A percentile compares a stretch with the other conserved stretches of the same genome.
Conservation (phyloP, 1,140 invertebrate species). For the Carposina sasakii region DNA sequence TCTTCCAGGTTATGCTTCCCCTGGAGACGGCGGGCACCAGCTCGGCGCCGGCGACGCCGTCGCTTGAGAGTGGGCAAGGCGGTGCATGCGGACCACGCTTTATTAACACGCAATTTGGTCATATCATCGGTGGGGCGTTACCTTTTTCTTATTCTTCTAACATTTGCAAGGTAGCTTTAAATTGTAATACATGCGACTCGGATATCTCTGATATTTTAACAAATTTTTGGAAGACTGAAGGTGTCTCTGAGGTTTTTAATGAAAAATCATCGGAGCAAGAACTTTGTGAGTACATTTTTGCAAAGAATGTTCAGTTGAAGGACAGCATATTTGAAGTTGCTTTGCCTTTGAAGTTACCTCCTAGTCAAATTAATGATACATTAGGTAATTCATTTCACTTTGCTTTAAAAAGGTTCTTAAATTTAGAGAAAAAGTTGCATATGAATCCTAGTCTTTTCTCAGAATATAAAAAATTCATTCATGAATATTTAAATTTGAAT, state of each 20-base stretch:
- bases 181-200: neutral
- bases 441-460: slow-evolving; percentile 4
- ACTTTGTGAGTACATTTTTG: neutral
- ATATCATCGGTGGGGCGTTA: neutral
- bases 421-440: neutral
- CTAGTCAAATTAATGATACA: neutral
- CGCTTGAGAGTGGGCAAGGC: no score
- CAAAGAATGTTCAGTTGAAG: neutral
- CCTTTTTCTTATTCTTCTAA: neutral
- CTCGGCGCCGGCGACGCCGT: no score
- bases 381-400: slow-evolving; percentile 8
- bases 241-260: slow-evolving; percentile 1
- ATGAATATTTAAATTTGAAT: slow-evolving; percentile 21
- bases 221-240: slow-evolving; percentile 2
- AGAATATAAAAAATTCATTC: slow-evolving; percentile 22
- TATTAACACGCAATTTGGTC: no score
- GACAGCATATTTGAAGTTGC: neutral
- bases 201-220: slow-evolving; percentile 4
- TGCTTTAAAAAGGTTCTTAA: slow-evolving; percentile 2
- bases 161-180: neutral
- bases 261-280: neutral
- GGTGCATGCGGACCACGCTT: no score
- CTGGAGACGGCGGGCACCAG: neutral
- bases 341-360: neutral
- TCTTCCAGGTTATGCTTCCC: slow-evolving; percentile 5